Base-by-base conservation (phyloP, 64 coral and sea anemone species). In the Catalaphyllia jardinei region DNA sequence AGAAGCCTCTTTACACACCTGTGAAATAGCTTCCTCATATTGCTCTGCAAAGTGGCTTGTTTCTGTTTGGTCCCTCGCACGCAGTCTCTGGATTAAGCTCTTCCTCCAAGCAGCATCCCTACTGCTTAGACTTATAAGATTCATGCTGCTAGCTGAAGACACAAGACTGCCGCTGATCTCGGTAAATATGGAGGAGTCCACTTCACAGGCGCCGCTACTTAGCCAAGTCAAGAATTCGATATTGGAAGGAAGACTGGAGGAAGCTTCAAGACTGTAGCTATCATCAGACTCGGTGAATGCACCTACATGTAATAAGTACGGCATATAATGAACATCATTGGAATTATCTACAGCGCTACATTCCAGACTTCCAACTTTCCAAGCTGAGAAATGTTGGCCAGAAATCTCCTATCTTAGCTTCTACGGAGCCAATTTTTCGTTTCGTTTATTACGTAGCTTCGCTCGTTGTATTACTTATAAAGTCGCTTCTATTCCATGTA, bases 141-240 rank as follows among this genome's bases (percentile, higher is more conserved):
- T 98, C 87, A 93, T 87, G 42, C 80, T 94, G 35, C 90, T 94
- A 11, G 77, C 87, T 52, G 96, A 89, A 10, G 93, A 74, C 19
- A 92, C 62, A 15, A 89, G 90, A n/a, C 87, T 80, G 33, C 86
- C 81, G 74, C 81, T 91, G 59, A 74, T 73, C 19, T 92, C 88
- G 4, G 86, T 93, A 71, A 98, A 93, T 33, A 98, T 94, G 20
- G 87, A 24, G 7, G 90, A 73, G 31, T 94, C 90, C 7, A 93
- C 72, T 60, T 98, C 82, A 94, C 96, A 98, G n/a, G 96, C 89
- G 18, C 96, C 92, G 15, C 93, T 89, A 31, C 76, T 93, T 4
- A 98, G 65, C 96, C 96, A 98, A 3, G 90, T 94, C 38, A 94
- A 71, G 65, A 96, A 96, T 60, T 93, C 94, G 27, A 96, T 86